phyloP scores from a whole-genome alignment of 2,888 invertebrate species.

The Drosophila lutescens region DNA sequence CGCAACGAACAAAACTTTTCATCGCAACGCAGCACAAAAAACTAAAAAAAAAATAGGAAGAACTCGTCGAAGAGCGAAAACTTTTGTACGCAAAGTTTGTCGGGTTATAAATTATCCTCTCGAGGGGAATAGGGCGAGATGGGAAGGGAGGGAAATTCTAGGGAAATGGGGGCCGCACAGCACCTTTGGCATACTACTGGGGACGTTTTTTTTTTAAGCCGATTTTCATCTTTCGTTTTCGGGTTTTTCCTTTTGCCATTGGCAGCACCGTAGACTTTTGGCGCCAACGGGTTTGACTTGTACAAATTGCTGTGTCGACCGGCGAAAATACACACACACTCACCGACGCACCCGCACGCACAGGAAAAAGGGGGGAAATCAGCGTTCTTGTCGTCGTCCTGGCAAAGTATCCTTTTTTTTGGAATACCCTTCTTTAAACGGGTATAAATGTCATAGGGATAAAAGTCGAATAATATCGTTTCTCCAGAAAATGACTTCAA shows the following conservation, averaged over 20 bases:
- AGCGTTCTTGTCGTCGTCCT: constrained; percentile 50
- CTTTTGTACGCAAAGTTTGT: constrained; percentile 76
- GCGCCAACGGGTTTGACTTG: constrained; percentile 83
- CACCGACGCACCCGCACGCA: constrained; percentile 71
- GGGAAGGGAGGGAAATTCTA: not conserved
- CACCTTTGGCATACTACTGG: constrained; percentile 73
- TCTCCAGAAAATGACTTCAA: too few species aligned
- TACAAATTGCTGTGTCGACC: constrained; percentile 81
- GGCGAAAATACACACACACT: constrained; percentile 26
- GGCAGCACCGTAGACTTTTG: constrained; percentile 79
- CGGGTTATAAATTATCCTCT: constrained; percentile 81
- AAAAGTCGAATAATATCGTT: too few species aligned
- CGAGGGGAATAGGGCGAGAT: constrained; percentile 1
- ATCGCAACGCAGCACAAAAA: constrained; percentile 28
- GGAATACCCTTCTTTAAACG: not conserved
- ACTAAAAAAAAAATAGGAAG: constrained; percentile 10
- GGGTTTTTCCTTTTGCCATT: constrained; percentile 55
- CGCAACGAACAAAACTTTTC: constrained; percentile 69
- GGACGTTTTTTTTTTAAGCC: constrained; percentile 72
- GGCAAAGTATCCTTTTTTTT: constrained; percentile 37
- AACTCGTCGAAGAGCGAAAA: constrained; percentile 36
- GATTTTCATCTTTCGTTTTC: constrained; percentile 68
- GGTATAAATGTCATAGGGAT: not conserved
- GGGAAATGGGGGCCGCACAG: constrained; percentile 26
- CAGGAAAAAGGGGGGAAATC: constrained; percentile 22